Conservation (phyloP, 2,113 vertebrate genomes). For the Pelmatolapia mariae region DNA sequence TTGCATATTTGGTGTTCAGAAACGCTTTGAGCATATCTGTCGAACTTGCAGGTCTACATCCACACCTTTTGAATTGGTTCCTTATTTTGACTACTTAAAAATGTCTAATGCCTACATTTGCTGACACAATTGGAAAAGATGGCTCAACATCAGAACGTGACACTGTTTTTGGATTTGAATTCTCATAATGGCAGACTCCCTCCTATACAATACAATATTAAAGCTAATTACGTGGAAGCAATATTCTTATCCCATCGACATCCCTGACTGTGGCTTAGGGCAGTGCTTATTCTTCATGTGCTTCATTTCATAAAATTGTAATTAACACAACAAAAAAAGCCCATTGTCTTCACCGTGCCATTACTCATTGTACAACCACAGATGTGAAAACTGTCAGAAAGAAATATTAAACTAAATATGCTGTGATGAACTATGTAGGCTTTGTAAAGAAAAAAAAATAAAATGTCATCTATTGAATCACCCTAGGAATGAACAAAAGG, state of each 20-base stretch:
- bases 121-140: neutral
- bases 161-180: neutral
- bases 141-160: neutral
- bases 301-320: conserved; percentile 4
- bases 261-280: neutral
- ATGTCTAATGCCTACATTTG: neutral
- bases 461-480: neutral
- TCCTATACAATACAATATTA: neutral
- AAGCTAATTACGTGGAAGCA: conserved; percentile 19
- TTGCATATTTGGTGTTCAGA: neutral
- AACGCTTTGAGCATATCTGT: neutral
- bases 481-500: neutral
- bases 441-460: neutral
- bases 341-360: neutral
- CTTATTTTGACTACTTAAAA: neutral
- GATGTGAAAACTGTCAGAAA: neutral
- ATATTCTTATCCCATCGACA: conserved; percentile 8
- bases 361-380: neutral
- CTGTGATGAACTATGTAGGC: neutral
- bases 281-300: neutral
- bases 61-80: neutral
- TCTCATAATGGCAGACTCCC: neutral
- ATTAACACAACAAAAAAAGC: conserved; percentile 3
- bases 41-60: neutral
- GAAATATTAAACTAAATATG: neutral